Evolutionary conservation across 2,113 vertebrate genomes (phyloP).

Genomic region (Trematocara macrostoma): DNA sequence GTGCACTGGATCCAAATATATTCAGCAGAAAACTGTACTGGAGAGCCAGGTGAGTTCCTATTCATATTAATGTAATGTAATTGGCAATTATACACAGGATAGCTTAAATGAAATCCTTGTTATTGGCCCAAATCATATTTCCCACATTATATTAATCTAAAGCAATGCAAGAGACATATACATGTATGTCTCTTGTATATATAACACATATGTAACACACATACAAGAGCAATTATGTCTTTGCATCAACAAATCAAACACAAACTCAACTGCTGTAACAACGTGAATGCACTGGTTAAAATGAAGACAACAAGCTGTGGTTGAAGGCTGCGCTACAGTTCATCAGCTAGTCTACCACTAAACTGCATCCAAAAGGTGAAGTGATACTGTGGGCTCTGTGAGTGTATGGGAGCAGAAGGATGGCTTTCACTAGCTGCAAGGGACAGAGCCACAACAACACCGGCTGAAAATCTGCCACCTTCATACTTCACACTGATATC

Average conservation of each 20-base stretch:
- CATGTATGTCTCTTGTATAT: background rate
- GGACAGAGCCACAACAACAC: background rate
- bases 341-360: background rate
- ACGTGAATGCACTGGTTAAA: background rate
- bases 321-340: background rate
- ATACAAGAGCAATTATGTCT: background rate
- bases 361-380: conserved; percentile 16
- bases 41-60: background rate
- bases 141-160: background rate
- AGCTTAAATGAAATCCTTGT: background rate
- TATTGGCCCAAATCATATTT: background rate
- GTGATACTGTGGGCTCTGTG: background rate
- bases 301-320: background rate
- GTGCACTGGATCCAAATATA: background rate
- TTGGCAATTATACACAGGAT: background rate
- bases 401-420: background rate
- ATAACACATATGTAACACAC: background rate
- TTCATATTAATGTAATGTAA: background rate
- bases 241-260: background rate
- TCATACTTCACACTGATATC: background rate
- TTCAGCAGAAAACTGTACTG: background rate
- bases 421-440: background rate
- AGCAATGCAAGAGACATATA: background rate
- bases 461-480: background rate
- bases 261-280: background rate